These are phyloP conservation scores for Plutella xylostella DNA, from an alignment of 2,888 invertebrate species.

Conservation along the genomic window DNA sequence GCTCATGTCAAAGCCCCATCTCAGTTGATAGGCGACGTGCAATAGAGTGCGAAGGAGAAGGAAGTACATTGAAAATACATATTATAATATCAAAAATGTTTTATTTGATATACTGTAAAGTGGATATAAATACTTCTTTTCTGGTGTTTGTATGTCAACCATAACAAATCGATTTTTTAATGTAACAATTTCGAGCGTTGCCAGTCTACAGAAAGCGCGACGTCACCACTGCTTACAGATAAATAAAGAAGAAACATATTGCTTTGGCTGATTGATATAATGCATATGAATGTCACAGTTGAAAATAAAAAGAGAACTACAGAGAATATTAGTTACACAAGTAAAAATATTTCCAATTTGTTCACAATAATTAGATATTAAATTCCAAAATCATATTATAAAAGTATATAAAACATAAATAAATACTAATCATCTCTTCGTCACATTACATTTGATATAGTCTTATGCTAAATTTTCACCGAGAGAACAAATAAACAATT, in stretches of 20 bases:
- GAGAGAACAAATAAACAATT: constrained; percentile 2
- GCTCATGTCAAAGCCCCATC: no score
- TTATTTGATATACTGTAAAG: constrained; percentile 43
- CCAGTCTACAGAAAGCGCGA: constrained; percentile 6
- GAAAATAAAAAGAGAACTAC: neutral
- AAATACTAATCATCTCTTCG: neutral
- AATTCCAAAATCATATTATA: no score
- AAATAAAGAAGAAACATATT: neutral
- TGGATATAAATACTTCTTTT: constrained; percentile 46
- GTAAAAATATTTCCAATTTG: neutral
- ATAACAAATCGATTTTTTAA: neutral
- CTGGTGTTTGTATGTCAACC: constrained; percentile 26
- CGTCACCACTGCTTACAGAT: constrained; percentile 8
- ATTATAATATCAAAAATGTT: constrained; percentile 44
- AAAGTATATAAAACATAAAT: constrained; percentile 1
- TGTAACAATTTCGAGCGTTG: neutral
- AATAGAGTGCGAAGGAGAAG: constrained; percentile 17
- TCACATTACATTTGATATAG: no score
- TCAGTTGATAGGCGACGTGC: constrained; percentile 14
- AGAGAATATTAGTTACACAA: neutral
- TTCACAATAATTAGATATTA: neutral
- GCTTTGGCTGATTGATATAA: neutral
- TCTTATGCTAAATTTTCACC: neutral
- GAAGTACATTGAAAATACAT: constrained; percentile 52
- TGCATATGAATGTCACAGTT: constrained; percentile 1